Evolutionary conservation across 2,888 invertebrate species (phyloP).

Genomic region (Boloria euphrosyne): DNA sequence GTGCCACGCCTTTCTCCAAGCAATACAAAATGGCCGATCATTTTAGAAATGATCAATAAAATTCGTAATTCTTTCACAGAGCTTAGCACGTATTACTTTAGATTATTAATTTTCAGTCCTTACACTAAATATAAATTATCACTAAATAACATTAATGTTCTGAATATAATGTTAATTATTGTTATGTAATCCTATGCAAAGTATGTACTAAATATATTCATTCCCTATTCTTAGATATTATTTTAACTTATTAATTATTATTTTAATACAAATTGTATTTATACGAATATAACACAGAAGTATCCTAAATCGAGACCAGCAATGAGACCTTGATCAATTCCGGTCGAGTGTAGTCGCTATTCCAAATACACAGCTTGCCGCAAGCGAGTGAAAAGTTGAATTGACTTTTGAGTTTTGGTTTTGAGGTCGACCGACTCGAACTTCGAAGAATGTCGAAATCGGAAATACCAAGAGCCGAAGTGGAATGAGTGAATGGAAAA

Average conservation of each 20-base stretch:
- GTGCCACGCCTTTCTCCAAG: constrained; percentile 65
- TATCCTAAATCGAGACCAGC: constrained; percentile 50
- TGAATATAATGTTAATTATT: constrained; percentile 7
- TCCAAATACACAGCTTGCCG: constrained; percentile 53
- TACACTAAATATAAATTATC: constrained; percentile 30
- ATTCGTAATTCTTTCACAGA: constrained; percentile 34
- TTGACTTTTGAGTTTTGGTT: constrained; percentile 12
- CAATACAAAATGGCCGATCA: constrained; percentile 71
- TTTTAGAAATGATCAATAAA: constrained; percentile 33
- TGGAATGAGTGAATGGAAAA: background rate
- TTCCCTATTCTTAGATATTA: constrained; percentile 10
- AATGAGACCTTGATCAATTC: constrained; percentile 37
- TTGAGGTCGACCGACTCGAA: too few species aligned
- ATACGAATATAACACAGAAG: constrained; percentile 33
- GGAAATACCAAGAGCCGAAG: constrained; percentile 1
- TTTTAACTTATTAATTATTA: constrained; percentile 6
- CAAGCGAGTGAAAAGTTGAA: constrained; percentile 46
- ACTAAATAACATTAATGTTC: constrained; percentile 17
- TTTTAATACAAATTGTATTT: constrained; percentile 14
- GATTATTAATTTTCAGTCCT: constrained; percentile 25
- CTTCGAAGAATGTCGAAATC: background rate
- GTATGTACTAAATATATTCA: background rate
- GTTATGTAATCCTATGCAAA: constrained; percentile 10
- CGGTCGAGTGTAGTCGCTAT: constrained; percentile 47
- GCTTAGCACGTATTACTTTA: constrained; percentile 31